These are phyloP conservation scores for Rostratula benghalensis DNA, from an alignment of 2,113 vertebrate genomes.

Conservation along the genomic window DNA sequence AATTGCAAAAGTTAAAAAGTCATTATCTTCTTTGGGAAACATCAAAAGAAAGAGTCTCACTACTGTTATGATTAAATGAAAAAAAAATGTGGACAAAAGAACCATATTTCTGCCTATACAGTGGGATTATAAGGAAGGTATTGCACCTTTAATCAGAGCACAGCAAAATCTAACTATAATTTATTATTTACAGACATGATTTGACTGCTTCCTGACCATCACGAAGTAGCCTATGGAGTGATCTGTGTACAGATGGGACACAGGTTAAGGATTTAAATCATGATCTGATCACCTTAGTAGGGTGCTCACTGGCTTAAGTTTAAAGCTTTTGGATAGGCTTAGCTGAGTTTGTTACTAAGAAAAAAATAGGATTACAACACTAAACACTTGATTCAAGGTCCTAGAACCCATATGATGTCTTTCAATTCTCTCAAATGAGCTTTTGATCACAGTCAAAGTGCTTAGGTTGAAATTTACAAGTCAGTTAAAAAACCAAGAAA, in stretches of 20 bases:
- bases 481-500: not conserved
- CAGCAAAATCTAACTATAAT: not conserved
- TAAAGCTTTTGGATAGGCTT: not conserved
- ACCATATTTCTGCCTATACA: not conserved
- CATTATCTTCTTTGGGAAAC: not conserved
- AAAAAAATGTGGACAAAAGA: not conserved
- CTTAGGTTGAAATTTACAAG: not conserved
- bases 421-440: not conserved
- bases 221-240: not conserved
- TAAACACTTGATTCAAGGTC: not conserved
- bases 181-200: not conserved
- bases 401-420: not conserved
- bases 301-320: not conserved
- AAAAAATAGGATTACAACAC: not conserved
- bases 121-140: not conserved
- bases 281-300: not conserved
- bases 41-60: not conserved
- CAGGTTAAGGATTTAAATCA: not conserved
- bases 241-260: not conserved
- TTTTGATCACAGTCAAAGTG: not conserved
- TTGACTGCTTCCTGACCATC: not conserved
- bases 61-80: not conserved
- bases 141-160: not conserved
- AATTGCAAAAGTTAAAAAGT: not conserved
- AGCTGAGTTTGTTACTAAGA: not conserved